Evolutionary conservation across 2,797 vertebrate genomes (phyloP).

Genomic region (Chlorospingus flavigularis): DNA sequence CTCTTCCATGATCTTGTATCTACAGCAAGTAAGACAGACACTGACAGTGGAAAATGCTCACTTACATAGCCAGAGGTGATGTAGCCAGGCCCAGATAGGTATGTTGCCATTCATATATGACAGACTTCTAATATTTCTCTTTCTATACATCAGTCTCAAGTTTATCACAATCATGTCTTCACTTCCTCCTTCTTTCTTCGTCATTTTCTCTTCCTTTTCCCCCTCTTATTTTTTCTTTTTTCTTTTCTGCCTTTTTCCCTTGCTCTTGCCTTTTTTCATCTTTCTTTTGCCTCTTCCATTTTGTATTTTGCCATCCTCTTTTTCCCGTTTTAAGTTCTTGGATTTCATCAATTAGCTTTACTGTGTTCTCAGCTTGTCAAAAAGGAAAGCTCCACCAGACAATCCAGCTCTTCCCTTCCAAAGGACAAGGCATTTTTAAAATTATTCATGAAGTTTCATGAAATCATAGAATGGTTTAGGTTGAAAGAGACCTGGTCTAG

Average conservation of each 20-base stretch:
- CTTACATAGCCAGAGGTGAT: not conserved
- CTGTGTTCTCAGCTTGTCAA: not conserved
- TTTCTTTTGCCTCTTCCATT: not conserved
- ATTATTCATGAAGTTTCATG: not conserved
- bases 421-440: not conserved
- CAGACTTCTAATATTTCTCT: not conserved
- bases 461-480: not conserved
- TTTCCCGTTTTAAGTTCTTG: not conserved
- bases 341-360: not conserved
- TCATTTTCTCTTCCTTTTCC: accelerated
- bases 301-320: not conserved
- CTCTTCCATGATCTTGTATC: not conserved
- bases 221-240: not conserved
- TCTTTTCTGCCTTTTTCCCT: not conserved
- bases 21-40: not conserved
- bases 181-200: not conserved
- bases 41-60: not conserved
- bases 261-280: not conserved
- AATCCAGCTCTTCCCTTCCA: not conserved
- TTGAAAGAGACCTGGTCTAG: not conserved
- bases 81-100: not conserved
- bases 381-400: not conserved
- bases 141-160: not conserved
- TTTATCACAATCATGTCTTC: not conserved
- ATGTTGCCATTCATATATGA: not conserved